These are phyloP conservation scores for Montipora sp. DNA, from an alignment of 64 coral and sea anemone genomes.

Conservation along the genomic window DNA sequence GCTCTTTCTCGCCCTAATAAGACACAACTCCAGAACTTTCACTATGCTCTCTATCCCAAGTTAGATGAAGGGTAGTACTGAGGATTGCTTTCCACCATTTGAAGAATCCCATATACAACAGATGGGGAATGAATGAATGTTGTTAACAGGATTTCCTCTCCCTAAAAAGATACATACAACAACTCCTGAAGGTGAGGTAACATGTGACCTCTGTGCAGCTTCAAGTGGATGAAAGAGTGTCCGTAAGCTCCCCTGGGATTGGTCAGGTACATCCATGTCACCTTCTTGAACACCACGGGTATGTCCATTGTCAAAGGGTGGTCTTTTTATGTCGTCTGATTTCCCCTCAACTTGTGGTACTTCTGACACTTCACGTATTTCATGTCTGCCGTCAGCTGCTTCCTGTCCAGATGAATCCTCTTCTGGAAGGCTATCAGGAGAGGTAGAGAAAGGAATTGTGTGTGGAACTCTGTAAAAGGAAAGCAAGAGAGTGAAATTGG, in stretches of 20 bases:
- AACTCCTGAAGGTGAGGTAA: background rate
- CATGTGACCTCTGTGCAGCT: constrained; percentile 37
- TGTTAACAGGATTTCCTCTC: background rate
- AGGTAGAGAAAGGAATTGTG: constrained; percentile 5
- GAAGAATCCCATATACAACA: no score
- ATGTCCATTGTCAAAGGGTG: background rate
- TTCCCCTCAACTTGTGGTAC: background rate
- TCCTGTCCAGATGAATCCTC: background rate
- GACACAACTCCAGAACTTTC: no score
- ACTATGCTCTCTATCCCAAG: no score
- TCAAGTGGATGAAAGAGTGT: constrained; percentile 61
- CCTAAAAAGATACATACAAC: constrained; percentile 17
- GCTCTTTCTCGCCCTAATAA: no score
- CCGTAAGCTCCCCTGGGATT: background rate
- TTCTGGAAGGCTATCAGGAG: constrained; percentile 11
- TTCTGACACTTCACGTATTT: background rate
- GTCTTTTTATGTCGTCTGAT: background rate
- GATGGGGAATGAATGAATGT: no score
- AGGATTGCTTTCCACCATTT: no score
- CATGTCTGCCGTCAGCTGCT: background rate
- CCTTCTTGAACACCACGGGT: background rate
- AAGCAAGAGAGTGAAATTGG: background rate
- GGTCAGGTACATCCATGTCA: background rate
- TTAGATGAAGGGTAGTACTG: no score
- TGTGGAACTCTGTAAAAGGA: background rate